Percentiles rank a stretch among this genome's conserved stretches.
Conservation (phyloP, 2,113 vertebrate species). For the Apeltes quadracus region DNA sequence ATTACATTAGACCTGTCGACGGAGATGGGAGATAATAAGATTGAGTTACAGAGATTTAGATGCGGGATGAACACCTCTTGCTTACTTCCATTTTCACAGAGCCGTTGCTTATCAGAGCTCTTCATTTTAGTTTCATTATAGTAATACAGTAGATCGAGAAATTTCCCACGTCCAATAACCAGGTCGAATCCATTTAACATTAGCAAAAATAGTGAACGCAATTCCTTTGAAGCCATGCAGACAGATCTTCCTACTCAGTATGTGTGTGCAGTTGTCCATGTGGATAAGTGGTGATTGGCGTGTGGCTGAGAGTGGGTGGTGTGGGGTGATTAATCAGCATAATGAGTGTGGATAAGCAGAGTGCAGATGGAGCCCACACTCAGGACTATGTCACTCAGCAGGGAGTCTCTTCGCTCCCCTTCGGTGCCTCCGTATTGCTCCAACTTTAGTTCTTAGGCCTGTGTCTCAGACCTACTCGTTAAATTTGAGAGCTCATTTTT, state of each 20-base stretch:
- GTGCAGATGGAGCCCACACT: constrained; percentile 74
- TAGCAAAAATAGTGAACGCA: constrained; percentile 16
- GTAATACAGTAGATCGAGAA: background rate
- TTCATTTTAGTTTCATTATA: background rate
- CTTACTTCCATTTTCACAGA: constrained; percentile 44
- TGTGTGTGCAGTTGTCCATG: constrained; percentile 67
- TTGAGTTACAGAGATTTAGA: constrained; percentile 71
- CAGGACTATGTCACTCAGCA: constrained; percentile 69
- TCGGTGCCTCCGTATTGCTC: constrained; percentile 39
- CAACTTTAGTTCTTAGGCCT: constrained; percentile 32
- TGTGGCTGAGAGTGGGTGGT: constrained; percentile 73
- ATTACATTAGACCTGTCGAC: constrained; percentile 75
- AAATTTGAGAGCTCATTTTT: constrained; percentile 38
- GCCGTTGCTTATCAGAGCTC: background rate
- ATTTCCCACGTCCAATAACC: too few relatives aligned
- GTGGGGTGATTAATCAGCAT: constrained; percentile 77
- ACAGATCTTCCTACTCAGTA: constrained; percentile 31
- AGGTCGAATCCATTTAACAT: constrained; percentile 22
- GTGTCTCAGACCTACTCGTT: constrained; percentile 30
- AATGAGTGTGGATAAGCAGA: constrained; percentile 74
- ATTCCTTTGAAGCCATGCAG: constrained; percentile 28
- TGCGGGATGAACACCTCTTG: constrained; percentile 62
- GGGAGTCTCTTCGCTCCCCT: constrained; percentile 61
- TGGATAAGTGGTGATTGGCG: constrained; percentile 75
- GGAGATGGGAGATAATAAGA: constrained; percentile 67